These are phyloP conservation scores for Paelopatides confundens DNA, from an alignment of 53 echinoderm and acorn worm species.

Conservation along the genomic window DNA sequence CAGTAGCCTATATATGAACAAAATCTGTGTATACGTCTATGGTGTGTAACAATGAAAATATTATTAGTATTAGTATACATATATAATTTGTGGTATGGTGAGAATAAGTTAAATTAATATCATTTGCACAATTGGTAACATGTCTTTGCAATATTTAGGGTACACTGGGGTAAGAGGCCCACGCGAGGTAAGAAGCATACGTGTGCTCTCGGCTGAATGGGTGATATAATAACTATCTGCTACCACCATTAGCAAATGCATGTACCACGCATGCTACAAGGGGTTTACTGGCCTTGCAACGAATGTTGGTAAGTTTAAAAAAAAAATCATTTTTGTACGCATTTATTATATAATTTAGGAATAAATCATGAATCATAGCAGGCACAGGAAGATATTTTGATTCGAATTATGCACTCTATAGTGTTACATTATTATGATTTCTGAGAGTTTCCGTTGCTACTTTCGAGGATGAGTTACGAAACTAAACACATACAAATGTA, in stretches of 20 bases:
- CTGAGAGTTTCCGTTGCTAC: not conserved
- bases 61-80: too few relatives aligned
- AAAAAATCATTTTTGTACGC: slow-evolving; percentile 1
- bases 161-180: too few relatives aligned
- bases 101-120: too few relatives aligned
- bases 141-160: too few relatives aligned
- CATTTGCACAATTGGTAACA: too few relatives aligned
- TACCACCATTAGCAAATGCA: not conserved
- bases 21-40: too few relatives aligned
- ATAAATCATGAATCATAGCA: not conserved
- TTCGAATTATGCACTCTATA: not conserved
- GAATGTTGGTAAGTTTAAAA: not conserved
- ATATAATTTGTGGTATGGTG: too few relatives aligned
- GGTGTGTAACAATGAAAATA: too few relatives aligned
- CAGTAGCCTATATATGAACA: too few relatives aligned
- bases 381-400: too few relatives aligned
- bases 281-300: not conserved
- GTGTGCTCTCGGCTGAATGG: not conserved
- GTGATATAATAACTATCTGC: slow-evolving; percentile 1
- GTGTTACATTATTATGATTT: not conserved
- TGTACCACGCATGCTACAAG: not conserved
- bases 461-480: not conserved
- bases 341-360: slow-evolving; percentile 1
- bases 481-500: not conserved
- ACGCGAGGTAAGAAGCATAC: not conserved